These are phyloP conservation scores for Meloidogyne chitwoodi DNA, from an alignment of 1,140 invertebrate species.

Conservation along the genomic window DNA sequence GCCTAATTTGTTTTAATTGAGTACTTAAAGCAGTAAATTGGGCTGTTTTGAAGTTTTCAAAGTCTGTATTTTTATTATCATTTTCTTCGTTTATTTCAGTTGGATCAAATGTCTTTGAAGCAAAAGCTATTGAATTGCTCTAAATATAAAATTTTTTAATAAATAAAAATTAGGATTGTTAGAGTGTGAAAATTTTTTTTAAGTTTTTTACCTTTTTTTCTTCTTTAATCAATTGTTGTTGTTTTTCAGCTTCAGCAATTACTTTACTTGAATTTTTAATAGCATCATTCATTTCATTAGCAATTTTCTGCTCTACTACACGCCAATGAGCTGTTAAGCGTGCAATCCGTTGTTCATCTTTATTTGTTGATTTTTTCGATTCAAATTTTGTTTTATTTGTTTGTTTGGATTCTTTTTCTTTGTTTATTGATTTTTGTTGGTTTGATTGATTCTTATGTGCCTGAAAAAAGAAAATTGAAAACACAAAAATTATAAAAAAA, in stretches of 20 bases:
- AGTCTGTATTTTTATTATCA: neutral
- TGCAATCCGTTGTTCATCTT: neutral
- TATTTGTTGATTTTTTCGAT: neutral
- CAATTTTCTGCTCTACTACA: constrained; percentile 5
- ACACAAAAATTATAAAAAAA: neutral
- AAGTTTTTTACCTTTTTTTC: too few relatives aligned
- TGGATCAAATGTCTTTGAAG: constrained; percentile 7
- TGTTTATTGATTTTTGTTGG: neutral
- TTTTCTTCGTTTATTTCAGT: neutral
- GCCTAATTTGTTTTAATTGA: constrained; percentile 1
- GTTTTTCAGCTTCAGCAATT: neutral
- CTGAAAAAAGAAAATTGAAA: neutral
- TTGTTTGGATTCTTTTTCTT: neutral
- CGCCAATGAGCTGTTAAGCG: neutral
- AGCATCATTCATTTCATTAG: constrained; percentile 4
- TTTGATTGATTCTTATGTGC: neutral
- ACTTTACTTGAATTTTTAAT: constrained; percentile 17
- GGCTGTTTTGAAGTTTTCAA: constrained; percentile 3
- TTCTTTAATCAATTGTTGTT: neutral
- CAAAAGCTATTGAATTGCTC: neutral
- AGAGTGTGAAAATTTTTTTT: too few relatives aligned
- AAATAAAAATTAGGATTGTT: too few relatives aligned
- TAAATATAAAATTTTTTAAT: neutral
- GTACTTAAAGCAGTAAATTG: constrained; percentile 5
- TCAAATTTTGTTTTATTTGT: neutral